These are phyloP conservation scores for Pollenia griseotomentosa DNA, from an alignment of 2,888 invertebrate genomes.

Conservation along the genomic window DNA sequence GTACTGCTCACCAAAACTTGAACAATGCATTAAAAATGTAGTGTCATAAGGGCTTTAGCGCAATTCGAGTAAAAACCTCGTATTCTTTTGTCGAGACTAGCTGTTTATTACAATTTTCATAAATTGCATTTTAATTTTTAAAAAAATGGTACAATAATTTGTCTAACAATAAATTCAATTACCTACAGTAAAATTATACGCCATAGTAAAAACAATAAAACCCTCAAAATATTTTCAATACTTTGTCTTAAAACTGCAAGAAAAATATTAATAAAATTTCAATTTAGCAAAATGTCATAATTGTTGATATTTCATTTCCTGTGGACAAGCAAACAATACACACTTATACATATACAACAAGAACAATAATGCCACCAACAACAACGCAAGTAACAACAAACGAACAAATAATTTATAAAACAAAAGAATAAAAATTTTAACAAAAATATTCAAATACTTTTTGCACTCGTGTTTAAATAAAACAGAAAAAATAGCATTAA, in stretches of 20 bases:
- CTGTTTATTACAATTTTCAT: too few relatives aligned
- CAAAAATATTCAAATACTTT: slow-evolving; percentile 56
- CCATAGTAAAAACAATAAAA: slow-evolving; percentile 25
- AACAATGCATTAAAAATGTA: too few relatives aligned
- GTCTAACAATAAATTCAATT: slow-evolving; percentile 37
- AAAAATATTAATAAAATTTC: slow-evolving; percentile 68
- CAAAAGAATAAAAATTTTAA: slow-evolving; percentile 24
- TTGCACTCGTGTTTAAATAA: slow-evolving; percentile 13
- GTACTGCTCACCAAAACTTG: too few relatives aligned
- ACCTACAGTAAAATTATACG: slow-evolving; percentile 7
- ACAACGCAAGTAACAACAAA: slow-evolving; percentile 36
- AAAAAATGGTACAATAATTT: background rate
- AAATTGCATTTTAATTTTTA: background rate
- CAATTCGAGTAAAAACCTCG: too few relatives aligned
- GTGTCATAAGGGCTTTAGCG: too few relatives aligned
- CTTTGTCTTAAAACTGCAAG: slow-evolving; percentile 34
- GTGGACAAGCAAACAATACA: slow-evolving; percentile 41
- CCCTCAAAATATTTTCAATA: slow-evolving; percentile 61
- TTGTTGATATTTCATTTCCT: slow-evolving; percentile 72
- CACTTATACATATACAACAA: slow-evolving; percentile 3
- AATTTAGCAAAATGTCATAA: slow-evolving; percentile 72
- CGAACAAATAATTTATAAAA: slow-evolving; percentile 53
- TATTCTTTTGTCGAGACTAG: too few relatives aligned
- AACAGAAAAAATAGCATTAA: slow-evolving; percentile 34
- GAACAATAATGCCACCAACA: slow-evolving; percentile 3